Base-by-base conservation (phyloP, 2,888 invertebrate species). In the Tenthredo distinguenda region DNA sequence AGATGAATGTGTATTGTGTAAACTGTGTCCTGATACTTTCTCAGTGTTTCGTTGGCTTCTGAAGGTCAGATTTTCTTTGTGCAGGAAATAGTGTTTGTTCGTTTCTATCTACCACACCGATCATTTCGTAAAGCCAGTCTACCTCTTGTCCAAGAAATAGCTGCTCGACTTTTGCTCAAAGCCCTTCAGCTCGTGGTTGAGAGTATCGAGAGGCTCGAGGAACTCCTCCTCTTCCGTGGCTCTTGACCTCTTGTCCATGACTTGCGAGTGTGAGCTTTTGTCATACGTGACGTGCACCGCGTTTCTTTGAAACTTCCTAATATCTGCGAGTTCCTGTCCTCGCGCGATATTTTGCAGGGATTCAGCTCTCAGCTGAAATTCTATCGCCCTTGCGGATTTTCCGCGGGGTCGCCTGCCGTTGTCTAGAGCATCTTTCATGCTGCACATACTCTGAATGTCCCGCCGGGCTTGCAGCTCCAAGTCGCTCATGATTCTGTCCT, bases 381-480 rank as follows among this genome's bases (percentile, higher is more conserved):
- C 96, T 86, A 97, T 97, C 74, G 96, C 96, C 90, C 95, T 96
- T 7, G 97, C 97, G 2, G 97, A 97, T 94, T 96, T 97, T 81
- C 97, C 97, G 90, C 96, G 95, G 76, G 97, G 92, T 89, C 94
- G 94, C 87, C 95, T 95, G 1, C 91, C 91, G 37, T 91, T 90
- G 12, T 92, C 91, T 10, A 91, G 86, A 0, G 90, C 90, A 26
- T 92, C 91, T 62, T 90, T 89, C 0, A 91, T 88, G 40, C 91
- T 90, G 72, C 87, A 87, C 86, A 90, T 88, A 86, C 85, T 84
- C 84, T 93, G 93, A 21, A 92, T 87, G 74, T 93, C 93, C 47
- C 87, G 89, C 26, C 93, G 84, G 0, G 90, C 88, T 82, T 89
- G 90, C 5, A 91, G 77, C 26, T 90, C 89, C 15, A 91, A 86